phyloP scores from a whole-genome alignment of 2,797 vertebrate species.

The Xiphophorus birchmanni region DNA sequence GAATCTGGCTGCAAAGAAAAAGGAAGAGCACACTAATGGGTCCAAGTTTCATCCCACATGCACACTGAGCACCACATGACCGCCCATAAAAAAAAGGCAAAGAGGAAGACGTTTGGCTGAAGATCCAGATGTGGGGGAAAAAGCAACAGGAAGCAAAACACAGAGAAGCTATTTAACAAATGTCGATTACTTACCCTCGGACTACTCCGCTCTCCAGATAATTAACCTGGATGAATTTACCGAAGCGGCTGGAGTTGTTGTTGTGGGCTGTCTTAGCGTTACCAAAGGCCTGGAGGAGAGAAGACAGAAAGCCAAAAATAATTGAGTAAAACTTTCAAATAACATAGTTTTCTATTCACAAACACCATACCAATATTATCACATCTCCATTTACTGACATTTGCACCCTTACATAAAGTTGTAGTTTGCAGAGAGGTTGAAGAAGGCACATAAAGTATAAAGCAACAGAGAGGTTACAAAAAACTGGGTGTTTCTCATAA shows the following conservation, averaged over 20 bases:
- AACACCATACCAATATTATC: not conserved
- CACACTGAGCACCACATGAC: conserved; percentile 37
- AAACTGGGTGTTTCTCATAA: not conserved
- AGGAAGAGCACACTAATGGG: conserved; percentile 57
- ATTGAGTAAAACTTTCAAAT: no score
- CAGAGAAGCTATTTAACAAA: conserved; percentile 5
- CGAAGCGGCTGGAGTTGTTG: conserved; percentile 98
- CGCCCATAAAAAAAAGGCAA: conserved; percentile 19
- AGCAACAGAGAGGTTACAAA: not conserved
- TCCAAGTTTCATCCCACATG: conserved; percentile 44
- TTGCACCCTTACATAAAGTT: not conserved
- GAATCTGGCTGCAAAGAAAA: conserved; percentile 61
- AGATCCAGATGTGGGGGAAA: not conserved
- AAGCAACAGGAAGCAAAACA: conserved; percentile 19
- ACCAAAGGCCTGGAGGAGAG: conserved; percentile 89
- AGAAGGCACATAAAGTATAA: not conserved
- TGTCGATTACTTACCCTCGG: conserved; percentile 86
- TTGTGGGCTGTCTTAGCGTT: conserved; percentile 99
- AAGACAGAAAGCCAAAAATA: not conserved
- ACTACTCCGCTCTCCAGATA: conserved; percentile 96
- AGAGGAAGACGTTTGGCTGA: conserved; percentile 30
- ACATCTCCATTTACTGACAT: not conserved
- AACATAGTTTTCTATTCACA: not conserved
- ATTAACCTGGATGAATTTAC: conserved; percentile 99
- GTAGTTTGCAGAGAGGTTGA: not conserved